phyloP scores from a whole-genome alignment of 2,113 vertebrate genomes.

The Chitala chitala region DNA sequence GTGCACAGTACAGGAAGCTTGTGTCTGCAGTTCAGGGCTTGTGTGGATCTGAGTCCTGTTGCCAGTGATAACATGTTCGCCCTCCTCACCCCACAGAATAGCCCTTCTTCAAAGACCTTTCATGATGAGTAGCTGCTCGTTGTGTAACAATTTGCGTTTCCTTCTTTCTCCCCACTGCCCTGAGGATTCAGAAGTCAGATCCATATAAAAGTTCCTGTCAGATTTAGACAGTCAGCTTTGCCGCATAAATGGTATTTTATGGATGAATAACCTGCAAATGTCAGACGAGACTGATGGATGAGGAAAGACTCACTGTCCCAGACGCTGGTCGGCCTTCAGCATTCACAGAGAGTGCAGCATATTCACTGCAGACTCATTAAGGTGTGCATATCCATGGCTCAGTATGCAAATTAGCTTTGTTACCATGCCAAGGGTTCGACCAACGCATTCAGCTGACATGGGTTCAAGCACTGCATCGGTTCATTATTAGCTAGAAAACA shows the following conservation, averaged over 20 bases:
- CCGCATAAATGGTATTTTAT: constrained; percentile 17
- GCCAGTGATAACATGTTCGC: background rate
- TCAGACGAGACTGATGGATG: constrained; percentile 6
- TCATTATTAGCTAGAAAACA: background rate
- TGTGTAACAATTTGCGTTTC: background rate
- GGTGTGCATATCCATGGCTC: background rate
- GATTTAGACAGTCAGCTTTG: background rate
- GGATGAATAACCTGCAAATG: constrained; percentile 23
- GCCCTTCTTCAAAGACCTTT: background rate
- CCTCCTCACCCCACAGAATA: background rate
- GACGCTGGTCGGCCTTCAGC: background rate
- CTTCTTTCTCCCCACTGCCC: background rate
- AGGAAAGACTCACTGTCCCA: background rate
- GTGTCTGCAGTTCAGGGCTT: background rate
- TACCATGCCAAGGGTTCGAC: background rate
- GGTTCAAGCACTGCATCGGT: no score
- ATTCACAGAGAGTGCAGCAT: background rate
- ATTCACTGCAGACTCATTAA: background rate
- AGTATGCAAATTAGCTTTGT: background rate
- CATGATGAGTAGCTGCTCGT: background rate
- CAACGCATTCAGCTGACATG: background rate
- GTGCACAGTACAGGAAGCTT: background rate
- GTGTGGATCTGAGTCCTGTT: background rate
- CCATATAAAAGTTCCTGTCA: background rate
- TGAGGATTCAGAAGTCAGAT: background rate